Evolutionary conservation across 1,140 invertebrate species (phyloP).

Genomic region (Drosophila azteca): DNA sequence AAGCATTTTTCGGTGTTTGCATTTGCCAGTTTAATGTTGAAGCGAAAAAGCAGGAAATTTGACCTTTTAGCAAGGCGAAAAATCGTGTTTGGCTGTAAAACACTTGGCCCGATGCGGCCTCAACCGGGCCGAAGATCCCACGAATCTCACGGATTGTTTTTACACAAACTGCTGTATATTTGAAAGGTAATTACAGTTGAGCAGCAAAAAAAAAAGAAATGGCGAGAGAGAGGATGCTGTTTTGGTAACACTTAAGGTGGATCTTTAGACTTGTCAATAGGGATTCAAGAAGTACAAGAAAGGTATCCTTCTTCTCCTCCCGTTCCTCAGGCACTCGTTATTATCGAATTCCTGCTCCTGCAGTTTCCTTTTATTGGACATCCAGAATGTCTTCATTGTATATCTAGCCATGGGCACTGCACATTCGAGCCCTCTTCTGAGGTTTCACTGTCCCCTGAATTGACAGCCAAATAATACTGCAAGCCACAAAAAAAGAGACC

Average conservation of each 20-base stretch:
- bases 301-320: too few species aligned
- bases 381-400: background rate
- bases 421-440: constrained; percentile 9
- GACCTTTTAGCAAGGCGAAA: constrained; percentile 43
- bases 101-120: constrained; percentile 6
- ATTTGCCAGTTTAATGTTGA: constrained; percentile 55
- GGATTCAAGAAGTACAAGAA: too few species aligned
- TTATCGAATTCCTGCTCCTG: background rate
- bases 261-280: too few species aligned
- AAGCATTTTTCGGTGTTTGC: constrained; percentile 55
- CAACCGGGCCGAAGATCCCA: background rate
- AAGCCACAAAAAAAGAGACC: constrained; percentile 19
- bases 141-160: too few species aligned
- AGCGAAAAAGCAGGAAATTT: constrained; percentile 23
- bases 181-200: too few species aligned
- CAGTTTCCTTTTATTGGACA: background rate
- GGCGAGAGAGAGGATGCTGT: too few species aligned
- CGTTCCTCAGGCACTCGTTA: background rate
- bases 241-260: too few species aligned
- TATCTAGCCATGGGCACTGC: constrained; percentile 5
- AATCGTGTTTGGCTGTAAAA: constrained; percentile 44
- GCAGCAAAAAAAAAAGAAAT: too few species aligned
- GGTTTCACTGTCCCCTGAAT: constrained; percentile 37
- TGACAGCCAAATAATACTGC: constrained; percentile 58
- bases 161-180: too few species aligned